phyloP scores from a whole-genome alignment of 2,797 vertebrate genomes.

The Cryptoprocta ferox region DNA sequence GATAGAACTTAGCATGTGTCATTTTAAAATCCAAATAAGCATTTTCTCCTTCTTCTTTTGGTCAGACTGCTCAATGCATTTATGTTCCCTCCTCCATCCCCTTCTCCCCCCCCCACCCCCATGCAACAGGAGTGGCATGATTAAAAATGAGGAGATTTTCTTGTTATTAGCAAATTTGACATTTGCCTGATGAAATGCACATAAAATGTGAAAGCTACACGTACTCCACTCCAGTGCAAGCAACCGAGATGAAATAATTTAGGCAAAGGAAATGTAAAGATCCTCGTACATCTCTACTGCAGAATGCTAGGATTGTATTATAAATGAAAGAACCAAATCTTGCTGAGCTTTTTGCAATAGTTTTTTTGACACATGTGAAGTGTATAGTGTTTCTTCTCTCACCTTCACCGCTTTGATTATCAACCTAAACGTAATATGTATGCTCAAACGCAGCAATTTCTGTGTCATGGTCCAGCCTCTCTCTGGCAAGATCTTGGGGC shows the following conservation, averaged over 20 bases:
- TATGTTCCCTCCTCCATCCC: neutral
- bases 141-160: constrained; percentile 83
- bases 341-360: constrained; percentile 66
- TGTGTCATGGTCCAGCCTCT: neutral
- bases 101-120: neutral
- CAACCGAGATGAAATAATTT: constrained; percentile 71
- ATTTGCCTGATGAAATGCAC: constrained; percentile 82
- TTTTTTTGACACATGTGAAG: neutral
- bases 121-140: constrained; percentile 82
- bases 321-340: constrained; percentile 71
- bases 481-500: neutral
- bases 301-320: constrained; percentile 63
- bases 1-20: constrained; percentile 27
- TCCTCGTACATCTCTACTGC: constrained; percentile 50
- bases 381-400: constrained; percentile 40
- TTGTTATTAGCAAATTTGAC: constrained; percentile 81
- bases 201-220: constrained; percentile 75
- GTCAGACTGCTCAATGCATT: constrained; percentile 31
- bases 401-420: constrained; percentile 37
- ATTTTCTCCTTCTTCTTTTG: constrained; percentile 32
- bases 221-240: constrained; percentile 52
- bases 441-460: neutral
- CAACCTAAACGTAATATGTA: neutral
- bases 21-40: constrained; percentile 71
- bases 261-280: constrained; percentile 53